Evolutionary conservation across 2,113 vertebrate genomes (phyloP).

Genomic region (Alligator mississippiensis): DNA sequence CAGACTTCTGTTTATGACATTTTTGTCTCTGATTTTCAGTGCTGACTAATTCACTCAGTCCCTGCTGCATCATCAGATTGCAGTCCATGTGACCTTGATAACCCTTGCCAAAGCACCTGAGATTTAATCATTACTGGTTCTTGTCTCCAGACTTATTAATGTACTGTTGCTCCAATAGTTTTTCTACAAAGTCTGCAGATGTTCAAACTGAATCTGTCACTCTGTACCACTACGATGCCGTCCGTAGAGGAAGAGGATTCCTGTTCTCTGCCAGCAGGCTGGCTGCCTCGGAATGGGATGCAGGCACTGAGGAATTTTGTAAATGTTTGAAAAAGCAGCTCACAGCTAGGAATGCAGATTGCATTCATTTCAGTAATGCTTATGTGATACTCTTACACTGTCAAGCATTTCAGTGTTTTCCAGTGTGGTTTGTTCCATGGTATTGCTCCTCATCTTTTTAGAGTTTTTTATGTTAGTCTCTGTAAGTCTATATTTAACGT

Average conservation of each 20-base stretch:
- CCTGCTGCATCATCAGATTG: background rate
- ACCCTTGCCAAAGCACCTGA: background rate
- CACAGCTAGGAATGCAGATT: rapidly evolving
- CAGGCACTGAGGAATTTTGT: background rate
- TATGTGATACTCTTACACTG: background rate
- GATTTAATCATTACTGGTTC: rapidly evolving
- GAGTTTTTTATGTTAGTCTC: background rate
- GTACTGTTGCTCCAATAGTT: background rate
- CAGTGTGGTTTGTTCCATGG: rapidly evolving
- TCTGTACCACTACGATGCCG: background rate
- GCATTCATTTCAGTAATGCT: background rate
- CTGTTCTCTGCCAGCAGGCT: background rate
- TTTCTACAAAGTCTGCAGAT: rapidly evolving
- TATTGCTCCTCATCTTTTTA: background rate
- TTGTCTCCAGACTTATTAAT: background rate
- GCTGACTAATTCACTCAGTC: background rate
- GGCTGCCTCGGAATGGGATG: background rate
- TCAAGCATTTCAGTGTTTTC: background rate
- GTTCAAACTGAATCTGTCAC: background rate
- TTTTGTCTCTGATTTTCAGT: background rate
- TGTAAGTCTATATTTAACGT: background rate
- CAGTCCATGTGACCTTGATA: background rate
- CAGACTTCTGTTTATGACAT: background rate
- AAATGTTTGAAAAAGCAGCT: background rate
- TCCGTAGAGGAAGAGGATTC: background rate